Percentiles rank a stretch among this genome's conserved stretches.
These are phyloP conservation scores for Hymenopus coronatus DNA, from an alignment of 2,888 invertebrate genomes.

Conservation along the genomic window DNA sequence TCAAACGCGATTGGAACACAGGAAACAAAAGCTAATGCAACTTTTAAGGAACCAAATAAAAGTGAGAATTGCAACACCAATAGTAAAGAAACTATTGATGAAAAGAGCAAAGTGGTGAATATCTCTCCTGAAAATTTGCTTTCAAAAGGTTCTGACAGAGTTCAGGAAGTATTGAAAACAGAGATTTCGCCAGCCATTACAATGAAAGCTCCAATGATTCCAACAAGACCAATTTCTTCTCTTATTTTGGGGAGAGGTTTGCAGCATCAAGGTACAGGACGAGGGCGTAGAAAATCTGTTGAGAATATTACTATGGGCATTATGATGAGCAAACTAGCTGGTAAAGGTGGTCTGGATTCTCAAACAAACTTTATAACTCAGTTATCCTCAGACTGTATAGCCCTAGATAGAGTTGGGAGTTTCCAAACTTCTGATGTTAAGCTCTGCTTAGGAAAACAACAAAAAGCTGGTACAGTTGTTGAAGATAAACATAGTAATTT, in stretches of 20 bases:
- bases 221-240: background rate
- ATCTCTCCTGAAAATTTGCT: background rate
- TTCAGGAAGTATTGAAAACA: background rate
- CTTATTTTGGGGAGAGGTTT: background rate
- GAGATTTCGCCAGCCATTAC: background rate
- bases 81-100: background rate
- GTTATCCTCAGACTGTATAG: background rate
- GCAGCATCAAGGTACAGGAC: conserved; percentile 41
- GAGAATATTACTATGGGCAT: conserved; percentile 34
- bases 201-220: background rate
- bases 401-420: background rate
- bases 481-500: background rate
- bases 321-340: conserved; percentile 33
- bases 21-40: conserved; percentile 9
- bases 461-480: background rate
- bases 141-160: background rate
- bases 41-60: conserved; percentile 9
- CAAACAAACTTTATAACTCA: conserved; percentile 5
- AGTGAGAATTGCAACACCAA: background rate
- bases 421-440: background rate
- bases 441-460: background rate
- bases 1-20: background rate
- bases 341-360: conserved; percentile 19
- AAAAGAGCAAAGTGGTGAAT: background rate
- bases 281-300: conserved; percentile 27